phyloP scores from a whole-genome alignment of 2,888 invertebrate genomes.

The Oxystoma pomonae region DNA sequence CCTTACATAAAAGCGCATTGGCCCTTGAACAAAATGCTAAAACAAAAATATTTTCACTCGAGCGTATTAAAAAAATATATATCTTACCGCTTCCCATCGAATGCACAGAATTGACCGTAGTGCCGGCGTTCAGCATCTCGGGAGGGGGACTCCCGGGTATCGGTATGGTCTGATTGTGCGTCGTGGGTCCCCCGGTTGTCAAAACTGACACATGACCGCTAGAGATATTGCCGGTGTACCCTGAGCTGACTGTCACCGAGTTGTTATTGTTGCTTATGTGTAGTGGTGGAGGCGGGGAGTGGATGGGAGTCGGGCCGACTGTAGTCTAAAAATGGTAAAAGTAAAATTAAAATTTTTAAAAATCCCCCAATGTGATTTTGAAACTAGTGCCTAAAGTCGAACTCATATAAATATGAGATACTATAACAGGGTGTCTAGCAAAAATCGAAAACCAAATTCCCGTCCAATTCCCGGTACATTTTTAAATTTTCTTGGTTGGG shows the following conservation, averaged over 20 bases:
- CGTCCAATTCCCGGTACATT: too few relatives aligned
- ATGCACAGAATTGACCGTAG: slow-evolving; percentile 18
- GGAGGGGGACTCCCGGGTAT: slow-evolving; percentile 25
- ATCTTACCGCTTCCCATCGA: slow-evolving; percentile 35
- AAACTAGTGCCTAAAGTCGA: background rate
- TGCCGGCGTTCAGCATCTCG: slow-evolving; percentile 24
- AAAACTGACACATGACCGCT: slow-evolving; percentile 45
- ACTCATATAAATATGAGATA: too few relatives aligned
- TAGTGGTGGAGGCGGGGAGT: slow-evolving; percentile 26
- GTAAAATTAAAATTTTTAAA: background rate
- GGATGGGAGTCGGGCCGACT: slow-evolving; percentile 6
- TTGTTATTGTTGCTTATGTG: slow-evolving; percentile 30
- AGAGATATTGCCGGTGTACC: slow-evolving; percentile 40
- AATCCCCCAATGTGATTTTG: background rate
- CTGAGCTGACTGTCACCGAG: slow-evolving; percentile 44
- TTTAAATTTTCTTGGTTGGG: too few relatives aligned
- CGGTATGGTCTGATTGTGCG: slow-evolving; percentile 43
- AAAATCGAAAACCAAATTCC: too few relatives aligned
- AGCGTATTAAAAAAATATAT: too few relatives aligned
- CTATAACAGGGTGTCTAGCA: too few relatives aligned
- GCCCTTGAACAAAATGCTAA: too few relatives aligned
- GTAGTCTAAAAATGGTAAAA: background rate
- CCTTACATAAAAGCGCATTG: too few relatives aligned
- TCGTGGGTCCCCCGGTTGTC: slow-evolving; percentile 38
- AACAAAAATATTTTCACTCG: too few relatives aligned